Percentiles rank a stretch among this genome's conserved stretches.
Evolutionary conservation across 2,888 invertebrate species (phyloP).

Genomic region (Latrodectus elegans): DNA sequence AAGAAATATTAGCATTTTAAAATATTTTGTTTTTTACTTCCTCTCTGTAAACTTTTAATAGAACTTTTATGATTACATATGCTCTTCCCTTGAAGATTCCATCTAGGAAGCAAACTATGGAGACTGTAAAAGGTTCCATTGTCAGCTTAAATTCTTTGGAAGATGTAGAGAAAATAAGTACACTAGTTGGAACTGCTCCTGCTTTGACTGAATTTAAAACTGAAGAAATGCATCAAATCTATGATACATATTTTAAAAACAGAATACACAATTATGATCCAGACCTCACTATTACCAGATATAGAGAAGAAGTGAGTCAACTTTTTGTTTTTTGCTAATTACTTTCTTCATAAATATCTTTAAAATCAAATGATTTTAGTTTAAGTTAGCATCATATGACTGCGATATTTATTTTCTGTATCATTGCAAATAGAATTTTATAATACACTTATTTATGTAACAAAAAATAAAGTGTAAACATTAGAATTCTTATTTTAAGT

Average conservation of each 20-base stretch:
- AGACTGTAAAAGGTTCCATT: neutral
- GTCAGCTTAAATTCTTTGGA: constrained; percentile 39
- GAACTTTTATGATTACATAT: no score
- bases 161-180: constrained; percentile 47
- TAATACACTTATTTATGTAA: no score
- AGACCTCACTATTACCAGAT: constrained; percentile 37
- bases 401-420: no score
- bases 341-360: neutral
- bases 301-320: constrained; percentile 51
- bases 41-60: no score
- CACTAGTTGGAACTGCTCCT: neutral
- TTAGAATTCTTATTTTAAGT: no score
- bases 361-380: no score
- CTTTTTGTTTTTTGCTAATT: neutral
- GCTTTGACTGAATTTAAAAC: constrained; percentile 27
- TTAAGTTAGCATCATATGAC: no score
- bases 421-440: no score
- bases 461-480: no score
- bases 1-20: no score
- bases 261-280: constrained; percentile 22
- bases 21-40: no score
- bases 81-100: neutral
- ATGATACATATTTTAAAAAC: constrained; percentile 34
- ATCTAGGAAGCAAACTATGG: neutral
- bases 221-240: constrained; percentile 34